phyloP scores from a whole-genome alignment of 2,888 invertebrate species.

The Drosophila neutralis region DNA sequence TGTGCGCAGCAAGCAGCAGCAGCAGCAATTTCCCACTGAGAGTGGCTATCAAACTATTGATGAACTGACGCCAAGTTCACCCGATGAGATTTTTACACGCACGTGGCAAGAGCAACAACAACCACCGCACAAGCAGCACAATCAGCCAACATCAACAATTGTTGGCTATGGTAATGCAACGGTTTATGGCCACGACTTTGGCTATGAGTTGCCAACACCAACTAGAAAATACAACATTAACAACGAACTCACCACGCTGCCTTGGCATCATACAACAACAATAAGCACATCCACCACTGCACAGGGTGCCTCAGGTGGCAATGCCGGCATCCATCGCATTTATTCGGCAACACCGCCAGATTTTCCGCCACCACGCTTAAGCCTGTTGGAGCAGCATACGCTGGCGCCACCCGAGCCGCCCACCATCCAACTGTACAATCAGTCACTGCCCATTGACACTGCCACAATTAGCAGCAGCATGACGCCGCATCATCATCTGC shows the following conservation, averaged over 20 bases:
- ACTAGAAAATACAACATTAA: conserved; percentile 44
- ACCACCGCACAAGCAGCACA: conserved; percentile 56
- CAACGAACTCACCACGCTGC: conserved; percentile 67
- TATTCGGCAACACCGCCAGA: conserved; percentile 76
- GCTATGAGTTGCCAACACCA: conserved; percentile 50
- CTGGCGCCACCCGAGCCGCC: conserved; percentile 73
- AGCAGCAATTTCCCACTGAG: conserved; percentile 64
- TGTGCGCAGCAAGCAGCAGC: conserved; percentile 69
- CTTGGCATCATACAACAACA: conserved; percentile 64
- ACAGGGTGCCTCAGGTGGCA: conserved; percentile 4
- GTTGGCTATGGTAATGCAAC: conserved; percentile 62
- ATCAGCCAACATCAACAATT: conserved; percentile 48
- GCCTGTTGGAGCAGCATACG: conserved; percentile 66
- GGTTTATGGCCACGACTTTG: conserved; percentile 42
- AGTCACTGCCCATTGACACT: conserved; percentile 59
- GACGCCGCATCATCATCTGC: conserved; percentile 28
- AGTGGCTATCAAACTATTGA: conserved; percentile 80
- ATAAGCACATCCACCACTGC: conserved; percentile 7
- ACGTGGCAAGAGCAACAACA: conserved; percentile 69
- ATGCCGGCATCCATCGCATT: conserved; percentile 52
- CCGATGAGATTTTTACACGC: conserved; percentile 76
- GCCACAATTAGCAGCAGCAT: conserved; percentile 42
- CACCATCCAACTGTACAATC: conserved; percentile 69
- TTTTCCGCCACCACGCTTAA: conserved; percentile 79
- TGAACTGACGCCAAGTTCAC: conserved; percentile 78